These are phyloP conservation scores for Mobula birostris DNA, from an alignment of 2,113 vertebrate species.

Conservation along the genomic window DNA sequence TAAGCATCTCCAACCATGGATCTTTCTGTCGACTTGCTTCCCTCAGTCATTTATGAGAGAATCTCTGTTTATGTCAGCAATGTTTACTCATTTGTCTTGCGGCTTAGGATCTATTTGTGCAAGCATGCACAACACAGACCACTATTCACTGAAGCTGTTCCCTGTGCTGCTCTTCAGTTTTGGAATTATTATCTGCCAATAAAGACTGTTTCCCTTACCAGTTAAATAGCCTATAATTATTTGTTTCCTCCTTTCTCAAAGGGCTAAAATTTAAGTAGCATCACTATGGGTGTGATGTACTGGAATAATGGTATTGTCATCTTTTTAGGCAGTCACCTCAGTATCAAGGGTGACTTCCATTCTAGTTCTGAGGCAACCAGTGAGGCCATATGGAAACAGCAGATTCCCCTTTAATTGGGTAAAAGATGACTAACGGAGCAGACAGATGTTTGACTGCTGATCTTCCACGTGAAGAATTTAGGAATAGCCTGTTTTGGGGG, in stretches of 20 bases:
- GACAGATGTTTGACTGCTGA: no score
- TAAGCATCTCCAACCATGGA: neutral
- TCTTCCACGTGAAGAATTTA: no score
- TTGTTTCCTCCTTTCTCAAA: neutral
- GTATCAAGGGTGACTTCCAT: no score
- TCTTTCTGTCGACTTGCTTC: neutral
- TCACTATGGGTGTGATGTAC: neutral
- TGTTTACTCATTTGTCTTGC: neutral
- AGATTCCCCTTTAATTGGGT: no score
- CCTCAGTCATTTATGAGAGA: neutral
- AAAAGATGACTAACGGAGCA: no score
- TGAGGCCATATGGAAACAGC: no score
- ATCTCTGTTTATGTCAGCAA: neutral
- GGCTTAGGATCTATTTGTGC: neutral
- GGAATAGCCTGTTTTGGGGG: no score
- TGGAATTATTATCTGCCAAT: neutral
- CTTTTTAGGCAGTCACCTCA: no score
- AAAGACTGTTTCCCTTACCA: neutral
- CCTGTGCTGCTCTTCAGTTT: neutral
- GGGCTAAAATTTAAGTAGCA: neutral
- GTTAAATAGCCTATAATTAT: neutral
- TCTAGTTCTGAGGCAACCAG: no score
- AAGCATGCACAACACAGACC: neutral
- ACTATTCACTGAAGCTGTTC: neutral
- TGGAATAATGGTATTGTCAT: no score